Percentiles rank a stretch among this genome's conserved stretches.
phyloP scores from a whole-genome alignment of 2,113 vertebrate genomes.

The Pleuronectes platessa region DNA sequence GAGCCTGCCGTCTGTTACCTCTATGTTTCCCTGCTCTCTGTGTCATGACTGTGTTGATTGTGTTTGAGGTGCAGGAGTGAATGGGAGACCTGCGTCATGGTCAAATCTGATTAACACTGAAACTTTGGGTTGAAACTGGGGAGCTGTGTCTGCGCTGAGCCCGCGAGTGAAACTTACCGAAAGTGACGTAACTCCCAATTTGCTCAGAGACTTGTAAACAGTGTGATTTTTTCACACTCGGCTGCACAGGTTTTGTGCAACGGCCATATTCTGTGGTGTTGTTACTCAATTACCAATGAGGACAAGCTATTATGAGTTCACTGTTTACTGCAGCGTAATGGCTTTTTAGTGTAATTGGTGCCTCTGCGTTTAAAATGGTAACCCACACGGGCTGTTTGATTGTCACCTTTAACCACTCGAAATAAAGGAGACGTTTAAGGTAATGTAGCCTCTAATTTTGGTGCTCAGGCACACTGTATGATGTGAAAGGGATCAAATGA shows the following conservation, averaged over 20 bases:
- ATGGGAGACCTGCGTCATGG: conserved; percentile 46
- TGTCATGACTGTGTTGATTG: conserved; percentile 40
- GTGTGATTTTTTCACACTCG: conserved; percentile 46
- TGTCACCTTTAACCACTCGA: conserved; percentile 35
- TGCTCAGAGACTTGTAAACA: conserved; percentile 65
- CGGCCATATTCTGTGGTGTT: conserved; percentile 62
- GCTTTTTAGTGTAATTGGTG: conserved; percentile 52
- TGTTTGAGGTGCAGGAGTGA: conserved; percentile 40
- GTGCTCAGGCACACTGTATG: conserved; percentile 15
- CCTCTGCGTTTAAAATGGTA: conserved; percentile 46
- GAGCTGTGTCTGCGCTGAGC: conserved; percentile 31
- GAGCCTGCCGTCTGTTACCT: conserved; percentile 12
- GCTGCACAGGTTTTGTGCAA: conserved; percentile 43
- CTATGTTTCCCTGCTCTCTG: conserved; percentile 14
- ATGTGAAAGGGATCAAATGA: conserved; percentile 39
- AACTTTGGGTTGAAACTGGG: conserved; percentile 36
- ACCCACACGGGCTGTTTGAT: conserved; percentile 22
- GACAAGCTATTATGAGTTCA: conserved; percentile 52
- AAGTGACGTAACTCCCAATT: conserved; percentile 60
- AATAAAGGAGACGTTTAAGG: conserved; percentile 39
- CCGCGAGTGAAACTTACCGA: conserved; percentile 45
- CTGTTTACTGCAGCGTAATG: conserved; percentile 51
- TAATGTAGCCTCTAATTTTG: conserved; percentile 23
- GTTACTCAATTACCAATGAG: conserved; percentile 62
- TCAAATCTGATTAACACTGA: conserved; percentile 59